Base-by-base conservation (phyloP, 2,797 vertebrate species). In the Danio aesculapii region DNA sequence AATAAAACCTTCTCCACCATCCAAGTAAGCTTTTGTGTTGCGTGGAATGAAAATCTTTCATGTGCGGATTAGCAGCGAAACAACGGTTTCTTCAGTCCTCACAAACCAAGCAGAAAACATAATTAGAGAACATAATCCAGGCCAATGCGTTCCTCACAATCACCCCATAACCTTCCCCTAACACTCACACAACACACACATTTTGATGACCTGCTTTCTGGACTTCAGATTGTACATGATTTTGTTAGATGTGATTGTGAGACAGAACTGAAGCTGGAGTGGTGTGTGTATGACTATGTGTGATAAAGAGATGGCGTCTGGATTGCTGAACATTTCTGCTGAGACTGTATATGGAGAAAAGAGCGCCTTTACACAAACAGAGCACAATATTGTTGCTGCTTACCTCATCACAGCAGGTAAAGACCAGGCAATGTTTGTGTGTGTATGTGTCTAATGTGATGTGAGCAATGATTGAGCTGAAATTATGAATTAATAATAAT, bases 321-420 rank as follows among this genome's bases (percentile, higher is more conserved):
- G 72, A 86, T 86, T 92, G 7, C 75, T 84, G 74, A 97, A 97
- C 79, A 77, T 85, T 81, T 96, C 96, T 43, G 83, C 72, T 59
- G 87, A 87, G 68, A 89, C 86, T 71, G 74, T 73, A 12, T 90
- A 90, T 55, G 95, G 93, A 81, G 93, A 89, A 57, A 88, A 92
- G 88, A 97, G 96, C 76, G 95, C 94, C 44, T 99, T 99, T 84
- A 95, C 96, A 9, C 97, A 97, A 91, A 86, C 85, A 50, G 98
- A 99, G 83, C 98, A 99, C 92, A 97, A 96, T 89, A 92, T 99
- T 77, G 95, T 99, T 53, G 98, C 98, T 78, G 92, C 92, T 90
- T 99, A 99, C 83, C 95, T 99, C 75, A 97, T 99, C 80, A 94
- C 93, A 80, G 98, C 98, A 97, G 97, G 98, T 99, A 98, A 87